Conservation (phyloP, 2,113 vertebrate genomes). For the Barbus barbus region DNA sequence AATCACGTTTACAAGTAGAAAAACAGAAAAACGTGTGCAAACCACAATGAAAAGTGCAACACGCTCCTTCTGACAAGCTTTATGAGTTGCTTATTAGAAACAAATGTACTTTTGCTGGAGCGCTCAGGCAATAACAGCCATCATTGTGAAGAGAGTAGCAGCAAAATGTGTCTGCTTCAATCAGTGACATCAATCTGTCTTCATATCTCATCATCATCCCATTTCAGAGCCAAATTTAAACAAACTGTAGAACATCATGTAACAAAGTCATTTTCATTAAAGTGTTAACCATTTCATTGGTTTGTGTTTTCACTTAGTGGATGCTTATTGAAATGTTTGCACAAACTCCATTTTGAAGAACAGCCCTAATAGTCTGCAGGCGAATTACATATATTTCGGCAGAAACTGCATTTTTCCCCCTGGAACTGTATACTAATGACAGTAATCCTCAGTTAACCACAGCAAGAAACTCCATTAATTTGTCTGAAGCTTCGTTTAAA, state of each 20-base stretch:
- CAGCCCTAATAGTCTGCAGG: not conserved
- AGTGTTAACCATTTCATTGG: not conserved
- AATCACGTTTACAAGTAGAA: slow-evolving; percentile 52
- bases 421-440: no score
- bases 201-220: not conserved
- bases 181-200: slow-evolving; percentile 13
- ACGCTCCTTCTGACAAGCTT: slow-evolving; percentile 28
- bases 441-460: slow-evolving; percentile 9
- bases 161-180: slow-evolving; percentile 15
- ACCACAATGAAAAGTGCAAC: slow-evolving; percentile 28
- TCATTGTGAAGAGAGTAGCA: slow-evolving; percentile 3
- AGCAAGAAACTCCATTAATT: not conserved
- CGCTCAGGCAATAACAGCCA: slow-evolving; percentile 29
- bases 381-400: not conserved
- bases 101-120: slow-evolving; percentile 27
- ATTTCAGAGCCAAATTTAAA: slow-evolving; percentile 25
- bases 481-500: not conserved
- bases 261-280: not conserved
- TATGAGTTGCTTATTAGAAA: slow-evolving; percentile 50
- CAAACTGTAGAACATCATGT: not conserved
- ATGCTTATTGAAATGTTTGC: not conserved
- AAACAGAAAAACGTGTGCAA: slow-evolving; percentile 60
- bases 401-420: no score
- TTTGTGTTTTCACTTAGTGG: not conserved
- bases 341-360: not conserved